A percentile compares a stretch with the other conserved stretches of the same genome.
phyloP scores from a whole-genome alignment of 2,113 vertebrate genomes.

The Thunnus thynnus region DNA sequence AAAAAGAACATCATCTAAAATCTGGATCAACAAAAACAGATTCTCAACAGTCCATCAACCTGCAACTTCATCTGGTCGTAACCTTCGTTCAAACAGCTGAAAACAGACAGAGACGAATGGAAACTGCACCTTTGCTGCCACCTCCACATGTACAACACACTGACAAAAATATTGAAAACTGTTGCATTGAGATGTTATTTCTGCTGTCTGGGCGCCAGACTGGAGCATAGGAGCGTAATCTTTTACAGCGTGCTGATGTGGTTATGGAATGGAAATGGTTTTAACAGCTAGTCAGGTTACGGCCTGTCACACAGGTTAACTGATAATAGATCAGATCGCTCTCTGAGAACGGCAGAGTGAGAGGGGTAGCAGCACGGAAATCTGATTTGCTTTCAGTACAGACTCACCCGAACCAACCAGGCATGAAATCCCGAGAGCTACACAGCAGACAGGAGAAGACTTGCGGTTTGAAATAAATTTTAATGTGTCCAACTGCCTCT shows the following conservation, averaged over 20 bases:
- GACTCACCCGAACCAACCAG: conserved; percentile 34
- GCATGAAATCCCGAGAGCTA: conserved; percentile 41
- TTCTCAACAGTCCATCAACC: no score
- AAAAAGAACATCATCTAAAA: no score
- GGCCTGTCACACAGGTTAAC: conserved; percentile 43
- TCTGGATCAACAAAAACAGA: no score
- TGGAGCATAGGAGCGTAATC: background rate
- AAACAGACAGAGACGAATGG: background rate
- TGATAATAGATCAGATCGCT: conserved; percentile 19
- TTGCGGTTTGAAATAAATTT: background rate
- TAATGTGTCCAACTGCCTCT: background rate
- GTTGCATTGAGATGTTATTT: conserved; percentile 4
- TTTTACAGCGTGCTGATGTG: conserved; percentile 17
- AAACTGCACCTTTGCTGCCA: background rate
- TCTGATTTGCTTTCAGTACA: conserved; percentile 40
- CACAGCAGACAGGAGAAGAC: background rate
- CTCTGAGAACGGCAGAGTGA: background rate
- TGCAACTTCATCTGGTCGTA: no score
- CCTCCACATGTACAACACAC: background rate
- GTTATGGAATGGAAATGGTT: conserved; percentile 8
- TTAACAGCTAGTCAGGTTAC: conserved; percentile 35
- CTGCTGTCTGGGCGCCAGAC: background rate
- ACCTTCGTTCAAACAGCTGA: background rate
- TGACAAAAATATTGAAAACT: background rate
- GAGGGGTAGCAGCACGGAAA: conserved; percentile 29